These are phyloP conservation scores for Trichechus manatus DNA, from an alignment of 2,113 vertebrate species.

Conservation along the genomic window DNA sequence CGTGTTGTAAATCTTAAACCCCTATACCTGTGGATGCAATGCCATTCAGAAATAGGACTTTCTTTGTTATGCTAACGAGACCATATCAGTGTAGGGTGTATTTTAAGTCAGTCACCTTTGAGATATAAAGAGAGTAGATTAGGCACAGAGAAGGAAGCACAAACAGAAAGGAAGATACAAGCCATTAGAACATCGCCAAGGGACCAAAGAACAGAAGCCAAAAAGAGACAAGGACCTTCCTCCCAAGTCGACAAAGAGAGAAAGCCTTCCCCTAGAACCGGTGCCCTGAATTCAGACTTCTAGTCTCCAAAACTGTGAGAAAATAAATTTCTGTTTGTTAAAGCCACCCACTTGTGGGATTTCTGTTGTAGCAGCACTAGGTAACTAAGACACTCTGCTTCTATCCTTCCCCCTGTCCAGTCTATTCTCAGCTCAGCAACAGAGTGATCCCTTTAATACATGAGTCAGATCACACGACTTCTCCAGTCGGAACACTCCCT, in stretches of 20 bases:
- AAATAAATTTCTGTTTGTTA: not conserved
- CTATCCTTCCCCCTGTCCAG: not conserved
- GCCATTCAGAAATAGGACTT: not conserved
- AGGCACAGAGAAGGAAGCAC: not conserved
- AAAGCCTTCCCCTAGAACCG: not conserved
- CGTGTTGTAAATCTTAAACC: not conserved
- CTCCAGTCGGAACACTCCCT: not conserved
- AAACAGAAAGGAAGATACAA: not conserved
- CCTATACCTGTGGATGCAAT: not conserved
- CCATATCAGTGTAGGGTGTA: not conserved
- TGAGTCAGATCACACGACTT: not conserved
- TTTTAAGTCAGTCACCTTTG: not conserved
- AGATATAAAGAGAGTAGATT: not conserved
- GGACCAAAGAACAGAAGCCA: not conserved
- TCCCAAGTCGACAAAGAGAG: not conserved
- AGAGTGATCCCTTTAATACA: not conserved
- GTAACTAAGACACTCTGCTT: not conserved
- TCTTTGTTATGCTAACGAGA: not conserved
- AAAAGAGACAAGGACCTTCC: not conserved
- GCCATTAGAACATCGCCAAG: not conserved
- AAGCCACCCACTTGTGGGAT: not conserved
- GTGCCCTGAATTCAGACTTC: not conserved
- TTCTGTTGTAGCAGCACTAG: not conserved
- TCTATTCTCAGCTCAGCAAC: not conserved
- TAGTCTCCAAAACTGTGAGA: not conserved